phyloP scores from a whole-genome alignment of 2,113 vertebrate species.

The Ciconia maguari region DNA sequence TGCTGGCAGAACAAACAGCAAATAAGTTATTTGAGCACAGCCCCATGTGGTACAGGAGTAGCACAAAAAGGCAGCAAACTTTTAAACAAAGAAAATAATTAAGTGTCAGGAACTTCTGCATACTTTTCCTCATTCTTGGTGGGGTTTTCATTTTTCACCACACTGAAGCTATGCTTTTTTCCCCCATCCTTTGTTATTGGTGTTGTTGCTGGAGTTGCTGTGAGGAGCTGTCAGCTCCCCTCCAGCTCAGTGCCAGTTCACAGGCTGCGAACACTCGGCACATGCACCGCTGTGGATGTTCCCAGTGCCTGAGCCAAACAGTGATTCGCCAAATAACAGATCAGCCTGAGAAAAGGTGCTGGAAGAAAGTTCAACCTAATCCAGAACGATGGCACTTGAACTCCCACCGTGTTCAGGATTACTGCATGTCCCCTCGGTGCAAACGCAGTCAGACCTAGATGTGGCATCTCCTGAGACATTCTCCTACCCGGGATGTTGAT shows the following conservation, averaged over 20 bases:
- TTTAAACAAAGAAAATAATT: neutral
- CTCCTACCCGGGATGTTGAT: fast-evolving
- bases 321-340: neutral
- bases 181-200: neutral
- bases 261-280: fast-evolving
- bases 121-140: neutral
- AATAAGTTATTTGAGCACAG: neutral
- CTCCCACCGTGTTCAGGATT: neutral
- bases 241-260: neutral
- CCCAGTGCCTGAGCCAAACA: neutral
- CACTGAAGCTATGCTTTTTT: neutral
- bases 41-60: neutral
- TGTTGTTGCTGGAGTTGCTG: neutral
- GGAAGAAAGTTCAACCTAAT: neutral
- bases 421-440: neutral
- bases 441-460: neutral
- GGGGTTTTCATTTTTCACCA: neutral
- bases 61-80: neutral
- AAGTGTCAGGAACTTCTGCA: neutral
- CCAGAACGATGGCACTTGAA: neutral
- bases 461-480: neutral
- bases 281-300: neutral
- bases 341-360: neutral
- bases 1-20: neutral
- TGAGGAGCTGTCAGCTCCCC: neutral